Percentiles rank a stretch among this genome's conserved stretches.
phyloP scores from a whole-genome alignment of 2,888 invertebrate species.

The Abscondita cerata region DNA sequence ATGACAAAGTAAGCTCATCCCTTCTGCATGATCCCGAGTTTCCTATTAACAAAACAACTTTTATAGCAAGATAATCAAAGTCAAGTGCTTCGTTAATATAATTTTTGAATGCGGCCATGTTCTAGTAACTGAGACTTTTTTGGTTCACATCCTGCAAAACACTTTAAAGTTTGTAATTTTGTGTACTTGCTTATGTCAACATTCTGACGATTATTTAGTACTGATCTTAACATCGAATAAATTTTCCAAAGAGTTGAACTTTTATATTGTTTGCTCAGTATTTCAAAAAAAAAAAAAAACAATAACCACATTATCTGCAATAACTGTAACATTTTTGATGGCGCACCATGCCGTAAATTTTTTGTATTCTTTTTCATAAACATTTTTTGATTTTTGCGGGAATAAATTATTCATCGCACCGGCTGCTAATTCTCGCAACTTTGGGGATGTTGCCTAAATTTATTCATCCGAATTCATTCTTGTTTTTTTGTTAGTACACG shows the following conservation, averaged over 20 bases:
- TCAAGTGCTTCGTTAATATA: conserved; percentile 11
- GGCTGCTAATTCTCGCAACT: too few relatives aligned
- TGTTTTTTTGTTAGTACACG: too few relatives aligned
- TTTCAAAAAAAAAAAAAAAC: conserved; percentile 8
- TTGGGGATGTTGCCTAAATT: too few relatives aligned
- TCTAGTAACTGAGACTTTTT: conserved; percentile 5
- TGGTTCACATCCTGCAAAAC: neutral
- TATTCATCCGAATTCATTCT: too few relatives aligned
- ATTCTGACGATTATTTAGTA: conserved; percentile 5
- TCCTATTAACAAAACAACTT: conserved; percentile 1
- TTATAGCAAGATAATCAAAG: conserved; percentile 1
- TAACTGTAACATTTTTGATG: neutral
- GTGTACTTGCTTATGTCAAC: conserved; percentile 2
- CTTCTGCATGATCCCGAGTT: conserved; percentile 1
- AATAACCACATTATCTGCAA: conserved; percentile 2
- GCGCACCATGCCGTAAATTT: conserved; percentile 7
- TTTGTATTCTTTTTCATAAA: conserved; percentile 4
- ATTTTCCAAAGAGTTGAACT: conserved; percentile 6
- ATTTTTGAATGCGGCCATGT: neutral
- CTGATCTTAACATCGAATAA: conserved; percentile 8
- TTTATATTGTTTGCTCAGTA: neutral
- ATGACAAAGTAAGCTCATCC: conserved; percentile 1
- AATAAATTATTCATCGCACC: too few relatives aligned
- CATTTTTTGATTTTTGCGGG: neutral
- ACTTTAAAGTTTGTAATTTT: neutral